Base-by-base conservation (phyloP, 2,113 vertebrate species). In the Leptobrachium ailaonicum region DNA sequence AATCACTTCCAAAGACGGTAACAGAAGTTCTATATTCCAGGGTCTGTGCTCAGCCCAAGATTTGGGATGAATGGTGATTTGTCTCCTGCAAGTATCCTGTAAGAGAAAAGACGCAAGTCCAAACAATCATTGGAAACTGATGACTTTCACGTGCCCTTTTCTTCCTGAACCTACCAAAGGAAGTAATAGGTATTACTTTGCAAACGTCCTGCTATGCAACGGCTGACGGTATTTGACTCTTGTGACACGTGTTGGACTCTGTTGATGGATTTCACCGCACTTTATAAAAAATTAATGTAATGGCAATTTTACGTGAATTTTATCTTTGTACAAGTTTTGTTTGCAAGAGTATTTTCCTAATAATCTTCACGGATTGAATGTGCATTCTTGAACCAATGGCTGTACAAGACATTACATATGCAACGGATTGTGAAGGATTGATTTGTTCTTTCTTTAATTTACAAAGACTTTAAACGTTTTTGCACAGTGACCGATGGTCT, bases 291-390 rank as follows among this genome's bases (percentile, higher is more conserved):
- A 32, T 32, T 87, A 88, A 92, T 89, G 85, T 88, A 88, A 91
- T 90, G 88, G 84, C 82, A 86, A 88, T 94, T 92, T 87, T 87
- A 93, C 90, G 90, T 91, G 89, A 93, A 92, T 93, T 94, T 94
- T 94, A 92, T 91, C 92, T 93, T 94, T 94, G 86, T 94, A 94
- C 90, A 89, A 89, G 20, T 32, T 93, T 93, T 92, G 89, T 91
- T 93, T 91, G 89, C 89, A 88, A 92, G 87, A 93, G 86, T 94
- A 93, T 93, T 94, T 94, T 94, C 91, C 87, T 94, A 93, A 92
- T 91, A 87, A 91, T 71, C 89, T 91, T 92, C 90, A 92, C 82
- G 83, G 83, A 90, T 87, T 90, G 88, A 90, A 91, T 90, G 89
- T 92, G 89, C 84, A 78, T 89, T 88, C 82, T 85, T 43, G 75